Evolutionary conservation across 2,888 invertebrate species (phyloP).

Genomic region (Chaetogeoica ovagalla): DNA sequence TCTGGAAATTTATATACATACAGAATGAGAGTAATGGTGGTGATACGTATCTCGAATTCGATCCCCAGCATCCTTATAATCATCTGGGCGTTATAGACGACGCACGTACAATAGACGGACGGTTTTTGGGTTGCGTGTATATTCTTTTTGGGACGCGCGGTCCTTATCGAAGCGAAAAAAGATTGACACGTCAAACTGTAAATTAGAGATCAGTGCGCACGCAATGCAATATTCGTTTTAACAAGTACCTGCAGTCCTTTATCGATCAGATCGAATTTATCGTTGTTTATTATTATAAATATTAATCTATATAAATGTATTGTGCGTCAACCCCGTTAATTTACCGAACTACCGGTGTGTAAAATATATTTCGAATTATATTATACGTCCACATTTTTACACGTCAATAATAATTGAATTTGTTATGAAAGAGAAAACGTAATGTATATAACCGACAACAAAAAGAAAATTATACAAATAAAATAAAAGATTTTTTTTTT

Average conservation of each 20-base stretch:
- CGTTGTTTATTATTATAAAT: too few relatives aligned
- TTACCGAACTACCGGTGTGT: too few relatives aligned
- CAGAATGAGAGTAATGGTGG: neutral
- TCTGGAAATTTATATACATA: too few relatives aligned
- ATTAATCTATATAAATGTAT: neutral
- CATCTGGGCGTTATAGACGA: neutral
- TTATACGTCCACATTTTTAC: too few relatives aligned
- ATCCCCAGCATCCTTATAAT: constrained; percentile 16
- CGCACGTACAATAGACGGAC: neutral
- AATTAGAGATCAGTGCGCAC: constrained; percentile 18
- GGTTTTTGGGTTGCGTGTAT: constrained; percentile 19
- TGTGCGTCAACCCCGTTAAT: too few relatives aligned
- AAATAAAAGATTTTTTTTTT: too few relatives aligned
- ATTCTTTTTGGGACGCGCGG: constrained; percentile 16
- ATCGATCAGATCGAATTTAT: neutral
- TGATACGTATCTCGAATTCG: constrained; percentile 13
- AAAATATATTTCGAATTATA: too few relatives aligned
- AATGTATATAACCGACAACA: too few relatives aligned
- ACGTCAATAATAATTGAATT: too few relatives aligned
- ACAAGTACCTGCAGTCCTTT: neutral
- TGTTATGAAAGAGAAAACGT: too few relatives aligned
- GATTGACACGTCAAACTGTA: constrained; percentile 39
- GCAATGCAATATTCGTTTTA: neutral
- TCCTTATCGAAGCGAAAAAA: neutral
- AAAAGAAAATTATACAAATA: too few relatives aligned